Evolutionary conservation across 2,888 invertebrate species (phyloP).

Genomic region (Rhimphoctona megacephalus): DNA sequence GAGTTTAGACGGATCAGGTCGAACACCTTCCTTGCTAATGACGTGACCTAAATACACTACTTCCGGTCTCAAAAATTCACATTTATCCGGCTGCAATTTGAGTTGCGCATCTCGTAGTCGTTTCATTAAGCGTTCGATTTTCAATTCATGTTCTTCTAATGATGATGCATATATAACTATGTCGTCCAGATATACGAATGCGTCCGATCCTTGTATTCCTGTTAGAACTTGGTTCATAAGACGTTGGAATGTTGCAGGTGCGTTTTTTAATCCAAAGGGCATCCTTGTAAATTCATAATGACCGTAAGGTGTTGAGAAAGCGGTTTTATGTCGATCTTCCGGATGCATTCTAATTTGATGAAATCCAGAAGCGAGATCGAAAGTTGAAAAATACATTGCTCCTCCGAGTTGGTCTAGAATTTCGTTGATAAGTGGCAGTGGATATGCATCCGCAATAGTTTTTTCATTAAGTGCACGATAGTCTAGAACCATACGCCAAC

Average conservation of each 20-base stretch:
- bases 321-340: conserved; percentile 40
- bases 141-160: conserved; percentile 39
- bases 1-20: conserved; percentile 72
- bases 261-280: conserved; percentile 50
- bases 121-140: conserved; percentile 24
- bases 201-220: conserved; percentile 45
- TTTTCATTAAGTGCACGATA: conserved; percentile 75
- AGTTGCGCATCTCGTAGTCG: conserved; percentile 18
- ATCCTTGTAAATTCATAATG: conserved; percentile 46
- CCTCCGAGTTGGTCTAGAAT: conserved; percentile 74
- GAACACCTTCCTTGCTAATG: conserved; percentile 71
- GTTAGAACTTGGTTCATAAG: conserved; percentile 48
- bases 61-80: conserved; percentile 66
- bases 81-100: conserved; percentile 47
- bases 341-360: conserved; percentile 47
- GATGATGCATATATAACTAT: conserved; percentile 30
- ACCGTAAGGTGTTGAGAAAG: conserved; percentile 47
- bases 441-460: conserved; percentile 75
- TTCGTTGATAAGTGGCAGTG: conserved; percentile 74
- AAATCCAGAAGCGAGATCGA: conserved; percentile 52
- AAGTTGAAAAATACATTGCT: conserved; percentile 65
- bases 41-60: conserved; percentile 75
- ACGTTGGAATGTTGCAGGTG: conserved; percentile 48
- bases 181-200: conserved; percentile 52
- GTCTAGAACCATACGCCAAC: conserved; percentile 66